Evolutionary conservation across 2,888 invertebrate species (phyloP).

Genomic region (Adela reaumurella): DNA sequence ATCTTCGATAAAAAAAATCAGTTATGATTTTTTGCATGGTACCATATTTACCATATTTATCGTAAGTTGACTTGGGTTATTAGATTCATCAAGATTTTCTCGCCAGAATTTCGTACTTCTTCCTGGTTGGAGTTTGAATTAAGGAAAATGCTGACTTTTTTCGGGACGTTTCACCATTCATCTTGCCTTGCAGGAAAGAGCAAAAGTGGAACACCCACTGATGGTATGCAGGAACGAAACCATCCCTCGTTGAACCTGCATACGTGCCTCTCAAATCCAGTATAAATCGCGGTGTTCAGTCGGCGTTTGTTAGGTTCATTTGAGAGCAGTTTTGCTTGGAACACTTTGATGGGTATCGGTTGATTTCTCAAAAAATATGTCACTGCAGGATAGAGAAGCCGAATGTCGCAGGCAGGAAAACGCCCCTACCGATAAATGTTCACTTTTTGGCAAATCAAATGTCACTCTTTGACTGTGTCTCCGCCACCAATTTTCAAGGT

Average conservation of each 20-base stretch:
- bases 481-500: neutral
- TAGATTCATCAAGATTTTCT: constrained; percentile 4
- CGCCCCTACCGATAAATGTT: no score
- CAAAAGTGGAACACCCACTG: neutral
- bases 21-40: no score
- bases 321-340: neutral
- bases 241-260: neutral
- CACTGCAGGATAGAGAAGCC: no score
- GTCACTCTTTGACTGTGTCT: neutral
- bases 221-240: neutral
- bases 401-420: no score
- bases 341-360: no score
- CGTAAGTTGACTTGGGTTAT: no score
- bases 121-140: constrained; percentile 3
- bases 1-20: no score
- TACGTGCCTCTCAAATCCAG: neutral
- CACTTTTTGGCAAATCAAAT: neutral
- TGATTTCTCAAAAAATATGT: no score
- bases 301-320: neutral
- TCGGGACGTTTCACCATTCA: neutral
- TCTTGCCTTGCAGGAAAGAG: constrained; percentile 1
- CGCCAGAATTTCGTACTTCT: constrained; percentile 4
- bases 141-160: constrained; percentile 3
- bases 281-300: no score
- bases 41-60: no score